Base-by-base conservation (phyloP, 2,888 invertebrate species). In the Cerastis rubricosa region DNA sequence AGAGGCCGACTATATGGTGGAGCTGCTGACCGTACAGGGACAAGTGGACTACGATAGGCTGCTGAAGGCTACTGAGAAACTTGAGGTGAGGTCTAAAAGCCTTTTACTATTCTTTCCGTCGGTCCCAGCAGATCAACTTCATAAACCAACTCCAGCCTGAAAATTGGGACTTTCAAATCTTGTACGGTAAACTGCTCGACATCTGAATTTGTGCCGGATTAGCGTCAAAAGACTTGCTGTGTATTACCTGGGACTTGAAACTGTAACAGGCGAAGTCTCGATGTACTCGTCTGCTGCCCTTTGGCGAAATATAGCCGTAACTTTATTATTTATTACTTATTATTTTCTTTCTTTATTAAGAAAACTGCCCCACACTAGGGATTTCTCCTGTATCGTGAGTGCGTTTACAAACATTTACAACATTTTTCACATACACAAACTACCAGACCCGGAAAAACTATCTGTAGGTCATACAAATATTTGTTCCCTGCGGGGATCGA, bases 1-100 rank as follows among this genome's bases (percentile, higher is more conserved):
- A 75, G 98, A 98, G 89, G 98, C 98, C 0, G 98, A 98, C 92
- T 98, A 98, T 89, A 98, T 98, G 98, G 98, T 98, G 96, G 98
- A 98, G 86, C 95, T 98, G 78, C 96, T 98, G 22, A 98, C 98
- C 0, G 98, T 98, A 0, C 98, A 98, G 91, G 98, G 98, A 1
- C 98, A 98, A 81, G 98, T 98, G 25, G 98, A 99, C 93, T 98
- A 98, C 90, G 98, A 98, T 84, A 97, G 98, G 14, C 95, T 99
- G 77, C 97, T 98, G 72, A 98, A 98, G 91, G 98, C 98, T 63
- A 98, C 98, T 1, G 98, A 98, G 93, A 97, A 98, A 90, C 97
- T 98, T 76, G 98, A 98, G 98, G 98, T 98, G 89, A 97, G 97
- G 1, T 35, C 35, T 35, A 35, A 35, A 35, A 35, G 35, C 35